Conservation (phyloP, 2,888 invertebrate species). For the Punctoribates punctum region DNA sequence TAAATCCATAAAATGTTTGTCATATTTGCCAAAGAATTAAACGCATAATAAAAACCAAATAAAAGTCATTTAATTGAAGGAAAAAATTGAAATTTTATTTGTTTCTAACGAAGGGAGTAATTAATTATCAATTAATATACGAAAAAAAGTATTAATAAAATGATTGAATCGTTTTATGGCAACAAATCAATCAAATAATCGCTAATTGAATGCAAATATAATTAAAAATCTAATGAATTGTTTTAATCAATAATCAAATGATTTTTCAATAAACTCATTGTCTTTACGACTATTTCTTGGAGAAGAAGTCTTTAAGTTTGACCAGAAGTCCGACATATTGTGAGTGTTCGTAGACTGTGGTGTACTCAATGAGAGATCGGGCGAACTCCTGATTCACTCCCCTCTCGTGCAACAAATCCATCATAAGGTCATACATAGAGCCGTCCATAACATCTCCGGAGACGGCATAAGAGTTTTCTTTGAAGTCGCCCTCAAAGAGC, state of each 20-base stretch:
- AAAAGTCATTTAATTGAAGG: background rate
- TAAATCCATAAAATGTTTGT: background rate
- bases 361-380: slow-evolving; percentile 77
- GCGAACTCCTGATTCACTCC: slow-evolving; percentile 90
- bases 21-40: slow-evolving; percentile 1
- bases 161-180: background rate
- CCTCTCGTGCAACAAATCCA: slow-evolving; percentile 93
- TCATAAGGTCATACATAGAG: slow-evolving; percentile 85
- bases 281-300: slow-evolving; percentile 41
- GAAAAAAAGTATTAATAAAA: background rate
- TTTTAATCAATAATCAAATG: background rate
- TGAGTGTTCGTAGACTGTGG: slow-evolving; percentile 87
- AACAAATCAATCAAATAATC: background rate
- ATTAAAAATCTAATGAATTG: background rate
- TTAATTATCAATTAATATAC: background rate
- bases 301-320: slow-evolving; percentile 76
- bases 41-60: background rate
- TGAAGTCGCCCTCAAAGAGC: slow-evolving; percentile 78
- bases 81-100: background rate
- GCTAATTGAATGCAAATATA: background rate
- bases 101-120: too few species aligned
- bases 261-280: background rate
- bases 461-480: slow-evolving; percentile 77
- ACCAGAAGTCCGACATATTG: slow-evolving; percentile 85
- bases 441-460: slow-evolving; percentile 93